Evolutionary conservation across 2,113 vertebrate species (phyloP).

Genomic region (Falco punctatus): DNA sequence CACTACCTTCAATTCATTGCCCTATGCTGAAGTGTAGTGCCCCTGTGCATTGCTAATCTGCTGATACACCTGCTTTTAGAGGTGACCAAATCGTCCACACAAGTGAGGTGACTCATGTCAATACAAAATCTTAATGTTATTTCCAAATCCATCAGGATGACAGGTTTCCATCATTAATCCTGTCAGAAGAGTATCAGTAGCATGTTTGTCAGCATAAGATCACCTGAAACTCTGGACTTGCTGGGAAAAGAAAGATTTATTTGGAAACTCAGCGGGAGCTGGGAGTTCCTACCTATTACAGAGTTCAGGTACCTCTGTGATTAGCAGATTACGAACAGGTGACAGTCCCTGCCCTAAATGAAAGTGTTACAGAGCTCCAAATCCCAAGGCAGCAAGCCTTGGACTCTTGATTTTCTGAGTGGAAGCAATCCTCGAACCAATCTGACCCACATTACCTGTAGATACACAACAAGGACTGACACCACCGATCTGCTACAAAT

Average conservation of each 20-base stretch:
- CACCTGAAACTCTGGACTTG: slow-evolving; percentile 20
- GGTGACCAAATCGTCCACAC: neutral
- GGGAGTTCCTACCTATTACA: neutral
- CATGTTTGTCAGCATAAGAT: neutral
- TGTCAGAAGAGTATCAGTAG: neutral
- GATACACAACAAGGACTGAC: neutral
- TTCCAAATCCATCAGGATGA: neutral
- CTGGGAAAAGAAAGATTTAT: neutral
- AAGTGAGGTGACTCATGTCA: neutral
- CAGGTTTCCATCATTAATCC: neutral
- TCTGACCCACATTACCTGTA: neutral
- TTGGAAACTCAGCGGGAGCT: neutral
- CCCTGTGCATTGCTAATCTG: neutral
- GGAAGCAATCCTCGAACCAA: neutral
- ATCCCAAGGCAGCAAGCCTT: neutral
- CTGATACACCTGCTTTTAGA: neutral
- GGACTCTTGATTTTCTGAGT: neutral
- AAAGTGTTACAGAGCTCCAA: neutral
- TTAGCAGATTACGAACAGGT: neutral
- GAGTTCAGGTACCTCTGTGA: neutral
- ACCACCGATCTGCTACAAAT: neutral
- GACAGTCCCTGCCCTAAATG: neutral
- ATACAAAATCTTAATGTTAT: neutral
- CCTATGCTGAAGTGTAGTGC: neutral
- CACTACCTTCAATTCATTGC: neutral